A percentile compares a stretch with the other conserved stretches of the same genome.
Evolutionary conservation across 2,797 vertebrate species (phyloP).

Genomic region (Brachyrhaphis roseni): DNA sequence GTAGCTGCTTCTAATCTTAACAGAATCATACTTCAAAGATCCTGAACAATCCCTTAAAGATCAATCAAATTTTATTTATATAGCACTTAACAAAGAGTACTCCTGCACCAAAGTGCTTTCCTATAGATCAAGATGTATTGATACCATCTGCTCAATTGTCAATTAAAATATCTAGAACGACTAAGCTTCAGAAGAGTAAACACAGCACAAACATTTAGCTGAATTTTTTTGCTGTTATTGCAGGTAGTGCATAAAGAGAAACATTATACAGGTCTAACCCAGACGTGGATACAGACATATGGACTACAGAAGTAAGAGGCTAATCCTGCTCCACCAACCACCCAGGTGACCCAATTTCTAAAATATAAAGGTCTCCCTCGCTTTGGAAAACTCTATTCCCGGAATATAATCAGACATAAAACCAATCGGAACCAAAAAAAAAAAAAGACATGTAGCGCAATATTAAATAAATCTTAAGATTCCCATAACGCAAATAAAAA

Average conservation of each 20-base stretch:
- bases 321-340: constrained; percentile 72
- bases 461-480: constrained; percentile 10
- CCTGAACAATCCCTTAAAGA: neutral
- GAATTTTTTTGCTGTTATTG: constrained; percentile 11
- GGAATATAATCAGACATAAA: constrained; percentile 25
- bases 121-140: constrained; percentile 21
- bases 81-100: neutral
- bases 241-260: neutral
- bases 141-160: constrained; percentile 9
- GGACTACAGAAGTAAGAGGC: constrained; percentile 74
- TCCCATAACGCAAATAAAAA: constrained; percentile 5
- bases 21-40: neutral
- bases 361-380: constrained; percentile 57
- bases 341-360: constrained; percentile 78
- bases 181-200: neutral
- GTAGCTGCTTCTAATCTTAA: neutral
- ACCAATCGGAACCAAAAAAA: constrained; percentile 9
- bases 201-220: constrained; percentile 1
- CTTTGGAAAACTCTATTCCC: constrained; percentile 51
- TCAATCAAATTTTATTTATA: too few relatives aligned
- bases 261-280: constrained; percentile 41
- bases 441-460: constrained; percentile 15
- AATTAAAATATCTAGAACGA: constrained; percentile 21
- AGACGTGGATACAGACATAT: constrained; percentile 72
- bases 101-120: too few relatives aligned